Evolutionary conservation across 2,888 invertebrate species (phyloP), one percentile per base, ranked within the genome.

Genomic region (Drosophila gaucha): DNA sequence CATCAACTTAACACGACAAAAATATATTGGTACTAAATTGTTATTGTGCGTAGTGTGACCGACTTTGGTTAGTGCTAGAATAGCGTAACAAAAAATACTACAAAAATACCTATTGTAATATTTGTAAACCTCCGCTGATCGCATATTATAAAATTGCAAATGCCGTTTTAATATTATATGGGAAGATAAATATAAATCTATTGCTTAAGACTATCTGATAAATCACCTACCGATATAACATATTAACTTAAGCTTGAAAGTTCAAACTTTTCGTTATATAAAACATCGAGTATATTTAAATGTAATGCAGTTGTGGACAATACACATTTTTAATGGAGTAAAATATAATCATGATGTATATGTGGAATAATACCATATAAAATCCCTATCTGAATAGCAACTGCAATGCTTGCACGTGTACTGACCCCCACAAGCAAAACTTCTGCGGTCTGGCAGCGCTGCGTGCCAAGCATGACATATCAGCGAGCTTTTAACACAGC

Each of bases 1-100:
- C 41, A 57, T 60, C 62, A 62, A 55, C 74, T 56, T 14, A 59
- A 66, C 74, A 38, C 74, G 74, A 74, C 74, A 74, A 67, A 64
- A 62, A 68, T 62, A 33, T 55, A 56, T 57, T 66, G 55, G 73
- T 70, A 74, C 74, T 73, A 73, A 66, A 60, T 69, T 69, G 69
- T 69, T 73, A 33, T 73, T 69, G 60, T 31, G 43, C 35, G 16
- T 20, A 43, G 66, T 73, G 69, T 69, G 65, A 39, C 73, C 73
- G 57, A 31, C 14, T 14, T 30, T 5, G 14, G 20, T 9, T 31
- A 55, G 10, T 2, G 9, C 3, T 2, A 35, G 16, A 73, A 65
- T 57, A 18, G 2, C 18, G n/a, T 0, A 2, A 1, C 1, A 12
- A 1, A 1, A 18, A 14, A 59, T 36, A 33, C 28, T 8, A 14